Evolutionary conservation across 2,113 vertebrate species (phyloP).

Genomic region (Sebastes fasciatus): DNA sequence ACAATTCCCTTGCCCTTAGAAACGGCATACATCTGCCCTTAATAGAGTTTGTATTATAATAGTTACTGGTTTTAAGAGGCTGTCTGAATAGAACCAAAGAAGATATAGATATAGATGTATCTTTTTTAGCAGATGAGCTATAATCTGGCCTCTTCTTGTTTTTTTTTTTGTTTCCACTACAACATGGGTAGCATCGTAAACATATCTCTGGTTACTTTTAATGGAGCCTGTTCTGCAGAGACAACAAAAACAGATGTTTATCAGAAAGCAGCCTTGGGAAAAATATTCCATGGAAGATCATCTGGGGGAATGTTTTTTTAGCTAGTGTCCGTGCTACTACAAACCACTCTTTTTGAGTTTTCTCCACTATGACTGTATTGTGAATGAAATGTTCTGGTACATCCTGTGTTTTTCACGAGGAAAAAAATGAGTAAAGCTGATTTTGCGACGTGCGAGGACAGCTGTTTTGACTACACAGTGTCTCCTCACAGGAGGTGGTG

Average conservation of each 20-base stretch:
- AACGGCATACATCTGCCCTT: neutral
- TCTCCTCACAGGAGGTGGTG: neutral
- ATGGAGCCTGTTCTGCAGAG: slow-evolving; percentile 19
- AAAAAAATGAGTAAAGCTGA: slow-evolving; percentile 31
- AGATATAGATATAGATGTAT: neutral
- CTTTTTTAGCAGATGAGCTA: slow-evolving; percentile 9
- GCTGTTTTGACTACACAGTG: slow-evolving; percentile 21
- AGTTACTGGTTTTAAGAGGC: slow-evolving; percentile 22
- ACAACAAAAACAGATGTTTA: slow-evolving; percentile 61
- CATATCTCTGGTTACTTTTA: slow-evolving; percentile 33
- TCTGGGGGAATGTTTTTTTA: slow-evolving; percentile 12
- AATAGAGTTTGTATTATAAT: slow-evolving; percentile 18
- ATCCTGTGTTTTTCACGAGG: slow-evolving; percentile 35
- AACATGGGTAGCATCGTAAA: slow-evolving; percentile 43
- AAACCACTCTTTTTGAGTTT: slow-evolving; percentile 45
- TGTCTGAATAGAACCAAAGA: slow-evolving; percentile 19
- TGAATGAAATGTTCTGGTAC: slow-evolving; percentile 30
- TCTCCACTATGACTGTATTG: slow-evolving; percentile 24
- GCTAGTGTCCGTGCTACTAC: slow-evolving; percentile 20
- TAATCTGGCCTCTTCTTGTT: neutral
- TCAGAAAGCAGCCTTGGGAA: slow-evolving; percentile 43
- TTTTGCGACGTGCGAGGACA: slow-evolving; percentile 25
- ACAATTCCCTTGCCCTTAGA: neutral
- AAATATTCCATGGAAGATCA: slow-evolving; percentile 36
- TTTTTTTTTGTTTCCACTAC: neutral